Percentiles rank a stretch among this genome's conserved stretches.
These are phyloP conservation scores for Cebus imitator DNA, from an alignment of 2,113 vertebrate genomes.

Conservation along the genomic window DNA sequence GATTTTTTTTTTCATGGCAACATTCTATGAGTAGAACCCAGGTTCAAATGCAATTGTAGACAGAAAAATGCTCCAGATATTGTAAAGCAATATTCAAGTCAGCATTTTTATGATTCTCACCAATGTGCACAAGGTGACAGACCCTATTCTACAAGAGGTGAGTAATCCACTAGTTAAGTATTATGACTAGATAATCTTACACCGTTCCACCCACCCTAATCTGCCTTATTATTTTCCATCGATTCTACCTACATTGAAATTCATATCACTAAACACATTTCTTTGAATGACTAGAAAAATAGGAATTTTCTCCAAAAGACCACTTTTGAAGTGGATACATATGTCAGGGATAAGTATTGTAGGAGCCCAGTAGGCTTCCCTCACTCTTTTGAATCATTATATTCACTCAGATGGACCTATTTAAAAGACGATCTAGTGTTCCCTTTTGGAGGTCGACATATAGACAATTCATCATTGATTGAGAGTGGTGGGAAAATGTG, in stretches of 20 bases:
- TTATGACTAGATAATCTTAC: background rate
- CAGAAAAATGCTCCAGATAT: background rate
- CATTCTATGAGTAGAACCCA: background rate
- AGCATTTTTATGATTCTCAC: background rate
- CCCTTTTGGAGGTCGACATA: background rate
- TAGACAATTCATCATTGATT: constrained; percentile 46
- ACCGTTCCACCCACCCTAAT: background rate
- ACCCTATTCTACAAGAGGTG: background rate
- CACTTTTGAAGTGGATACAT: background rate
- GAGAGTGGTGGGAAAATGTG: background rate
- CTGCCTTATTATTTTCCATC: background rate
- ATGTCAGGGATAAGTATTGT: background rate
- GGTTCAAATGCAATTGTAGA: background rate
- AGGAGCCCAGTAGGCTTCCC: background rate
- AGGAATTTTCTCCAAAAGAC: constrained; percentile 10
- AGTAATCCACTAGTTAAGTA: background rate
- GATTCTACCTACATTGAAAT: background rate
- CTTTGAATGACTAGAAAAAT: constrained; percentile 5
- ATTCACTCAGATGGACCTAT: background rate
- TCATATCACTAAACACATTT: background rate
- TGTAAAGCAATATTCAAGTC: background rate
- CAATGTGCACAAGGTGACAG: background rate
- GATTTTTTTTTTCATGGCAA: background rate
- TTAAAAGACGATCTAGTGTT: background rate
- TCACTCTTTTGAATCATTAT: background rate